Percentiles rank a stretch among this genome's conserved stretches.
These are phyloP conservation scores for Pandemis cinnamomeana DNA, from an alignment of 2,888 invertebrate species.

Conservation along the genomic window DNA sequence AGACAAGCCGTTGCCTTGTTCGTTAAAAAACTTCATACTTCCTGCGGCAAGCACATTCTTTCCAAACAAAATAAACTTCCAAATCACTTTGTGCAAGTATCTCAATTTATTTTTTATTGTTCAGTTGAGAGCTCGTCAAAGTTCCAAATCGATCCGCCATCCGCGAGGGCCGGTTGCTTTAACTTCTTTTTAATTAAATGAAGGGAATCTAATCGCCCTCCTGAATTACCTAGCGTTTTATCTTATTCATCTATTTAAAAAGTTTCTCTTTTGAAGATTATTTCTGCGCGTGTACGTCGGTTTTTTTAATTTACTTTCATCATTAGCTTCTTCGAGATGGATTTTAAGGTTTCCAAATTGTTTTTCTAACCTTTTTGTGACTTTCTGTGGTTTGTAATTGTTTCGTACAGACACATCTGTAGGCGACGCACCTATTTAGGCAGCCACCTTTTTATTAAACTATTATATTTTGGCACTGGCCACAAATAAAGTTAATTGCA, in stretches of 20 bases:
- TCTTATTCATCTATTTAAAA: constrained; percentile 36
- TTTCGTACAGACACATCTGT: too few relatives aligned
- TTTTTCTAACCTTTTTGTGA: constrained; percentile 21
- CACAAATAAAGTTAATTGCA: too few relatives aligned
- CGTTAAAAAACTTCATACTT: background rate
- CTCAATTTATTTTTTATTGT: constrained; percentile 56
- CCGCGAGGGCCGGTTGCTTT: constrained; percentile 66
- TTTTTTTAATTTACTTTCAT: constrained; percentile 36
- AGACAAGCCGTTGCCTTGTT: too few relatives aligned
- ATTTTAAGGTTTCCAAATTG: constrained; percentile 18
- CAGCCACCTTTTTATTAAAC: too few relatives aligned
- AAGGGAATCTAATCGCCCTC: constrained; percentile 63
- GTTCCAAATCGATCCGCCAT: constrained; percentile 73
- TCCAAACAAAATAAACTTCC: constrained; percentile 35
- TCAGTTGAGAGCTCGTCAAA: constrained; percentile 63
- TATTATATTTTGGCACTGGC: too few relatives aligned
- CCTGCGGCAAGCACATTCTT: background rate
- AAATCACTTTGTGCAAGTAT: constrained; percentile 51
- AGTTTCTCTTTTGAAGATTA: constrained; percentile 38
- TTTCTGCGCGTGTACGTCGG: constrained; percentile 29
- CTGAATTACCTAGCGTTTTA: constrained; percentile 46
- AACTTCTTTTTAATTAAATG: constrained; percentile 80
- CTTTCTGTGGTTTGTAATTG: too few relatives aligned
- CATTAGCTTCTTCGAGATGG: constrained; percentile 26
- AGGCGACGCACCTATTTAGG: too few relatives aligned